Evolutionary conservation across 37 sponge, comb jelly and placozoan species (phyloP), one percentile per base, ranked within the genome.

Genomic region (Cliona cf. orientalis): DNA sequence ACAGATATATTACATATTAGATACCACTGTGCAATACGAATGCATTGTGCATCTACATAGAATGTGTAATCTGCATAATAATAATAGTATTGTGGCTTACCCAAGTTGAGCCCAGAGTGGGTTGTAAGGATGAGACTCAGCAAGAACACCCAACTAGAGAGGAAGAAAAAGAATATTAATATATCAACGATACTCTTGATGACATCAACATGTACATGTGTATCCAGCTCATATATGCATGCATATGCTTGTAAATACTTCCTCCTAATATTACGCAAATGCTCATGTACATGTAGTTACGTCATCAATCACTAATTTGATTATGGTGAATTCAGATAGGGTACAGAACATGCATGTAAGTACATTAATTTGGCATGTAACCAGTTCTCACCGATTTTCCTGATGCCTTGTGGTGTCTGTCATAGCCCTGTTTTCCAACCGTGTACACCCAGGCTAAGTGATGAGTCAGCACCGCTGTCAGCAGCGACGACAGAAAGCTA

Each of bases 71-170:
- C 26, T 11, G 25, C 28, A 61, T 3, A 37, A 37, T 11, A 68
- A 57, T 76, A 14, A 25, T 4, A 56, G 39, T 37, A 38, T 80
- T 23, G 5, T 33, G 33, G 21, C 89, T 71, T 46, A 88, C 91
- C 91, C 91, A 11, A 90, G 76, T 64, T 90, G 91, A 37, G 91
- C 91, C 91, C 91, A 90, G 19, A 90, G 76, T 0, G 91, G 86
- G 63, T 90, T 90, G 81, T 90, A 90, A 0, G 91, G 86, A 65
- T 85, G 86, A 63, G 86, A 69, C 58, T 85, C 81, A 9, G 91
- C 86, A 31, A 90, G 44, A 33, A 85, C 60, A 32, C 56, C 76
- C 34, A 85, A 46, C 91, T 90, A 61, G 2, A n/a, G n/a, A 49
- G 6, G 26, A 69, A 69, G 9, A 21, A 21, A 69, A 59, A 35